Base-by-base conservation (phyloP, 2,113 vertebrate genomes). In the Grammomys surdaster region DNA sequence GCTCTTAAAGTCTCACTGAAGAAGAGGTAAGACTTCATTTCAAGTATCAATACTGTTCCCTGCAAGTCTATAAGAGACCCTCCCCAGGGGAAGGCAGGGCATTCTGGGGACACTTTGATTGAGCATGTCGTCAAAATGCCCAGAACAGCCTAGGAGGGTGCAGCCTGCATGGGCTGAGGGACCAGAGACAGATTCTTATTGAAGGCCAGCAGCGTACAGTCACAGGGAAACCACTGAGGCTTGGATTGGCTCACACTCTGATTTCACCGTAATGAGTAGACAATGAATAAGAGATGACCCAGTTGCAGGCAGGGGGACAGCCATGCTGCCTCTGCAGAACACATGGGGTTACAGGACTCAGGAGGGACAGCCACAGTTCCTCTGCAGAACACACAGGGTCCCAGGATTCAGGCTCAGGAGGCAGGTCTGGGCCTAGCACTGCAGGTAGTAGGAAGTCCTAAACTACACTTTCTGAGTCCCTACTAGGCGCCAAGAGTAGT, bases 361-460 rank as follows among this genome's bases (percentile, higher is more conserved):
- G 65, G 48, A 31, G 54, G 87, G 46, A 2, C 0, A 54, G 78
- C 26, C 19, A 31, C 48, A 54, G 17, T 31, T 54, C 26, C 40
- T 9, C 56, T 85, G 82, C 9, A 17, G 43, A 88, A 69, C 0
- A 31, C 31, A 8, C 7, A 4, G 16, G 24, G 33, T 69, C 4
- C 43, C 2, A 6, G n/a, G 43, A 58, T 0, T 31, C 2, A 46
- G 65, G 48, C 22, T 48, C 40, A 36, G 46, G 2, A 33, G 80
- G 2, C 0, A 2, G 28, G 11, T 43, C 9, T 40, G 36, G 90
- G 0, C 0, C 0, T 5, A 3, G 2, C 2, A 0, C 54, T 33
- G 33, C 16, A 10, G 16, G 14, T 7, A 46, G 19, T 19, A 72
- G 46, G 40, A 48, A 48, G 8, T 75, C 12, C 14, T 17, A 4